Base-by-base conservation (phyloP, 2,113 vertebrate species). In the Paracanthobrama guichenoti region DNA sequence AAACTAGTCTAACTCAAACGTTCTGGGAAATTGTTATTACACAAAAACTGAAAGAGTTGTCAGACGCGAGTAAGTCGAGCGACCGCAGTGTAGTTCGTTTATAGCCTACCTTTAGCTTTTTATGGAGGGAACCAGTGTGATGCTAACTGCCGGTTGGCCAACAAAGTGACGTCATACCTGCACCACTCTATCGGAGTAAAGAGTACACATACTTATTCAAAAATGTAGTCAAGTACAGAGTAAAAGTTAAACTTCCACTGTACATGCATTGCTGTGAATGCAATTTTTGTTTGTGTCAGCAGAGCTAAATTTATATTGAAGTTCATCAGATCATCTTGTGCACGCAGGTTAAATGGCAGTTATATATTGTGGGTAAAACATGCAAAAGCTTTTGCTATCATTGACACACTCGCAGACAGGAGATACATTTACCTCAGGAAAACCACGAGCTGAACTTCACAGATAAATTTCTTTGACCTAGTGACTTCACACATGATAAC, bases 381-480 rank as follows among this genome's bases (percentile, higher is more conserved):
- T 60, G 48, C 72, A 82, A 55, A 59, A 20, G 20, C n/a, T 44
- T 86, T 48, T 6, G 20, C 42, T 60, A 72, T 79, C n/a, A 78
- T n/a, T 53, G 67, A 16, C n/a, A 80, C 66, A 62, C 55, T 50
- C 53, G 53, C 13, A 57, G 60, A 26, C 73, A 46, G 35, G 28
- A 77, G 14, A 53, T 71, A 42, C 42, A 39, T 60, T 44, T 24
- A 66, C 16, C 16, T 48, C 59, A 79, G 57, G 42, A 79, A 66
- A 48, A 64, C 28, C 53, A 60, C 55, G 5, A 24, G 59, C 57
- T 79, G 13, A 48, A 5, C 11, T 60, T 26, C 2, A 48, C 7
- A 50, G n/a, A 50, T 11, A 4, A 2, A 12, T 1, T 3, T 28
- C 74, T 79, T 50, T 67, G 44, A 2, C 16, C 26, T 50, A 18